Base-by-base conservation (phyloP, 2,888 invertebrate genomes). In the Andrena haemorrhoa region DNA sequence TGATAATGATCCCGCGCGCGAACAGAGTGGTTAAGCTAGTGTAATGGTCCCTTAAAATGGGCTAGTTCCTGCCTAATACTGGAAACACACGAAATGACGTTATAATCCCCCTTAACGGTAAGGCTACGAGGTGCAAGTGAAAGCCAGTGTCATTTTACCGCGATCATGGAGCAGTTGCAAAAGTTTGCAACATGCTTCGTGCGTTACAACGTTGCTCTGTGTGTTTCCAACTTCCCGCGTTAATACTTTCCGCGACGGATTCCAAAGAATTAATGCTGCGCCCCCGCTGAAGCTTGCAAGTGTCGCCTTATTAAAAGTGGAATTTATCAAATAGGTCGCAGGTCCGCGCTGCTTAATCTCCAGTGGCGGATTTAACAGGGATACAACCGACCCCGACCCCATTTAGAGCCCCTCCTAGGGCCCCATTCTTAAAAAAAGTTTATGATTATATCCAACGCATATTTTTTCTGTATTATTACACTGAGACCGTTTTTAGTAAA, bases 71-170 rank as follows among this genome's bases (percentile, higher is more conserved):
- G 31, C 41, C 68, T 75, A 81, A 69, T 82, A 70, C 51, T 58
- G 51, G 75, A 71, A 81, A 76, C 81, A 79, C 72, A 49, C 58
- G 26, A 33, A 68, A 82, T 74, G 60, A 70, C 53, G 49, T 63
- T 75, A 66, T 79, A 72, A 84, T 84, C 68, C 60, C 23, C 58
- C 73, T 77, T 69, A 83, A 83, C 63, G 64, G 60, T 61, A 74
- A 86, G 77, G 82, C 75, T 75, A 79, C 58, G 33, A 58, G 63
- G 29, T 47, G 61, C 60, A 82, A 86, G 77, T 63, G 75, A 75
- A 86, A 77, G 58, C 56, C 12, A n/a, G 26, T 51, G 64, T 49
- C 60, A 49, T 51, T 51, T 31, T 49, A 4, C 12, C 51, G 12
- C 58, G 31, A 68, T 72, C 47, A 26, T 20, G 26, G 47, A 10